These are phyloP conservation scores for Perca schrenkii DNA, from an alignment of 2,113 vertebrate species.

Conservation along the genomic window DNA sequence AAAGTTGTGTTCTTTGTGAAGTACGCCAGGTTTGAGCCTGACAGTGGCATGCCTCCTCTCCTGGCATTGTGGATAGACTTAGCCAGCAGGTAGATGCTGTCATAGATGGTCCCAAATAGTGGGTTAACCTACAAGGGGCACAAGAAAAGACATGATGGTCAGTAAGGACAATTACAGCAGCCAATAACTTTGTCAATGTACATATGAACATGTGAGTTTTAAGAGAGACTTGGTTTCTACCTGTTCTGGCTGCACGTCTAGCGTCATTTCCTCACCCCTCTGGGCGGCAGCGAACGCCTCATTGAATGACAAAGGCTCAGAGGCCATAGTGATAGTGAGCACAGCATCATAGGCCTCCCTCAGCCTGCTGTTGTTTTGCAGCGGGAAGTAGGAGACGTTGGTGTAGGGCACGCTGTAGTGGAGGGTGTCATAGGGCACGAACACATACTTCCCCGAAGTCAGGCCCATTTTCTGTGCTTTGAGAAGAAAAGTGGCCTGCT, in stretches of 20 bases:
- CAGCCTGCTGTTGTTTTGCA: constrained; percentile 86
- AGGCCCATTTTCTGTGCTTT: constrained; percentile 91
- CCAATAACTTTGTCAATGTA: neutral
- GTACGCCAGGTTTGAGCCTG: constrained; percentile 83
- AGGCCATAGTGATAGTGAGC: constrained; percentile 91
- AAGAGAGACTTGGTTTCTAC: constrained; percentile 51
- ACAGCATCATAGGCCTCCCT: constrained; percentile 91
- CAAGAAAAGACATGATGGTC: neutral
- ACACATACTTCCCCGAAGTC: constrained; percentile 90
- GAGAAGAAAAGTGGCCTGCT: constrained; percentile 87
- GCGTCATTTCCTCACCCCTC: constrained; percentile 80
- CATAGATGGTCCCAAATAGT: constrained; percentile 94
- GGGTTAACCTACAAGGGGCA: constrained; percentile 86
- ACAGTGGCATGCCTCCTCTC: constrained; percentile 74
- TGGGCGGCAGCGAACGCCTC: constrained; percentile 86
- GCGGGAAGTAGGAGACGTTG: constrained; percentile 84
- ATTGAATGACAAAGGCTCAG: constrained; percentile 88
- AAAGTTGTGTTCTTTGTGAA: constrained; percentile 86
- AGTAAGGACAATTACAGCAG: neutral
- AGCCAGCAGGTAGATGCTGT: constrained; percentile 89
- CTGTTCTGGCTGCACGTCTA: constrained; percentile 71
- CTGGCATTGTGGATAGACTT: constrained; percentile 84
- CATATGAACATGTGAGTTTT: neutral
- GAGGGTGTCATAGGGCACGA: constrained; percentile 91
- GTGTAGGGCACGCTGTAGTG: constrained; percentile 92